Base-by-base conservation (phyloP, 2,888 invertebrate genomes). In the Apodemia duryi region DNA sequence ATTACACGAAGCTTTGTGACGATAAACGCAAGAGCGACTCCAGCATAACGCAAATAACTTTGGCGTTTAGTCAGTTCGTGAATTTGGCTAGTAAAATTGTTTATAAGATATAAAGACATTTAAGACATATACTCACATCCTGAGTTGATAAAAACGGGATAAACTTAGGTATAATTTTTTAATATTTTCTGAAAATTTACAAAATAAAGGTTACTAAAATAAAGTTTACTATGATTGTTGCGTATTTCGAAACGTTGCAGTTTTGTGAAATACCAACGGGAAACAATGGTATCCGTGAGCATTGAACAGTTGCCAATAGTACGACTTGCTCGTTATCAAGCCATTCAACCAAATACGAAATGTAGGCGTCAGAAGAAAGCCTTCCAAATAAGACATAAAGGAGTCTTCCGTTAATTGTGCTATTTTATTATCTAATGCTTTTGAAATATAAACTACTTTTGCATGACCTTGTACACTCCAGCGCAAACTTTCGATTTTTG, bases 281-380 rank as follows among this genome's bases (percentile, higher is more conserved):
- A 57, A 57, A 57, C 29, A 57, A 32, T 57, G 28, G 54, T 29
- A 11, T 21, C 52, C 11, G 32, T 57, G 32, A 57, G 29, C 54
- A 57, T 72, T 72, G 71, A 70, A 68, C 63, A 65, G 52, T 62
- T 68, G 73, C 73, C 73, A 72, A 70, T 68, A 66, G 41, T 32
- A 65, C 67, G 61, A 68, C 35, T 38, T 63, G 66, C 63, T 61
- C 61, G 63, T 67, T 64, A 62, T 65, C 65, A 63, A 62, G 64
- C 61, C 35, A 67, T 67, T 67, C 67, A 66, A 66, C 65, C 21
- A 62, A 38, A 63, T 63, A 65, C 64, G 61, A 63, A 32, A 49
- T 65, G 65, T 57, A 43, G 66, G 62, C 69, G 68, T 72, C 70
- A 68, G 69, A 69, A 70, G 67, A 73, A 75, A 72, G 66, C 68